Conservation (phyloP, 2,113 vertebrate species). For the Myodes glareolus region DNA sequence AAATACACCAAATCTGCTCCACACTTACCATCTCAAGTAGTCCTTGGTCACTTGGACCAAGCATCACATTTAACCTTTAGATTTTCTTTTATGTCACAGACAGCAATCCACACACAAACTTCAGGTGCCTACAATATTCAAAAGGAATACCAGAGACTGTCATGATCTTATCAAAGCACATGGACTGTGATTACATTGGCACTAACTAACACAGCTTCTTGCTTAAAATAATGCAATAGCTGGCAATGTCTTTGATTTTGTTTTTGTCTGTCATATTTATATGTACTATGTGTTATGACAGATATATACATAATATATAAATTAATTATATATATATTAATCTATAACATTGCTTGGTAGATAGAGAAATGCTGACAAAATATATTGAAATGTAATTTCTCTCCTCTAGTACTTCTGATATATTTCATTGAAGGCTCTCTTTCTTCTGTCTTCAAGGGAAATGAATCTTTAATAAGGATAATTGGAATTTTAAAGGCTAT, state of each 20-base stretch:
- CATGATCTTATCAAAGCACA: no score
- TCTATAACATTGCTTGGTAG: rapidly evolving
- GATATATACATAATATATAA: no score
- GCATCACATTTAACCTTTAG: background rate
- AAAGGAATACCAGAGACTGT: background rate
- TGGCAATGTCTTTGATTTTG: background rate
- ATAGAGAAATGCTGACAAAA: background rate
- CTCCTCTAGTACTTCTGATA: background rate
- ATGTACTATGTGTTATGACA: background rate
- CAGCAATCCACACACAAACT: background rate
- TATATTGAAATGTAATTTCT: background rate
- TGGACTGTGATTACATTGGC: background rate
- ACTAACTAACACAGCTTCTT: background rate
- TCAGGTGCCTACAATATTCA: background rate
- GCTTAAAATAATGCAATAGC: background rate
- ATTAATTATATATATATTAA: background rate
- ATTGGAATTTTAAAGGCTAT: background rate
- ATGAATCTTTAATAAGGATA: background rate
- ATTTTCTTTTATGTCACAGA: background rate
- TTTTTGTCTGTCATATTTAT: background rate
- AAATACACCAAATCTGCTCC: background rate
- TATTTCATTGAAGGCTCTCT: background rate
- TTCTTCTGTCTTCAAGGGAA: background rate
- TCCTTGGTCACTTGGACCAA: background rate
- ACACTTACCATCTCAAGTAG: background rate